These are phyloP conservation scores for Apolygus lucorum DNA, from an alignment of 1,140 invertebrate species.

Conservation along the genomic window DNA sequence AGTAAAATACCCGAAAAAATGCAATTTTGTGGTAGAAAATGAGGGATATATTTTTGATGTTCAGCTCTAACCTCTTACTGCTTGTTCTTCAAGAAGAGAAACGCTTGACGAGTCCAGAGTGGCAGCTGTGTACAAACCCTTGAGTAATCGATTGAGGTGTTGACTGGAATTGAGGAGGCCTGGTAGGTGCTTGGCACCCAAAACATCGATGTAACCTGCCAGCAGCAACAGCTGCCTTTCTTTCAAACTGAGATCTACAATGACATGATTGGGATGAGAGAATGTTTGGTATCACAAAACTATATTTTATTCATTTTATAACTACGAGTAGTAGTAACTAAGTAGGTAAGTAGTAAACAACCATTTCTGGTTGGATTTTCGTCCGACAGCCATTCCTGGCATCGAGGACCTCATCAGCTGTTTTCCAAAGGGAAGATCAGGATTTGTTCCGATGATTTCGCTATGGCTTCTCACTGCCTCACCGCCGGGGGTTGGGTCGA, in stretches of 20 bases:
- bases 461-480: too few relatives aligned
- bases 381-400: too few relatives aligned
- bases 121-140: constrained; percentile 46
- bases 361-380: too few relatives aligned
- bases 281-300: background rate
- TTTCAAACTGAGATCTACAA: constrained; percentile 48
- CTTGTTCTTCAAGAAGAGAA: constrained; percentile 46
- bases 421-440: too few relatives aligned
- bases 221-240: constrained; percentile 41
- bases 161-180: constrained; percentile 43
- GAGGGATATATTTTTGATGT: too few relatives aligned
- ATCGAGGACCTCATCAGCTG: too few relatives aligned
- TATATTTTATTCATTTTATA: constrained; percentile 1
- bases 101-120: constrained; percentile 45
- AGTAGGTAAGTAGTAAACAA: too few relatives aligned
- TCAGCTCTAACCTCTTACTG: constrained; percentile 41
- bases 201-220: constrained; percentile 49
- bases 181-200: constrained; percentile 46
- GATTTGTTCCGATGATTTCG: too few relatives aligned
- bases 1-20: constrained; percentile 17
- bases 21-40: constrained; percentile 30
- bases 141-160: constrained; percentile 45
- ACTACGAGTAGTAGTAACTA: background rate
- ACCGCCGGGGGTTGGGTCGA: too few relatives aligned
- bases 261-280: too few relatives aligned